Conservation (phyloP, 2,113 vertebrate species). For the Ibidorhyncha struthersii region DNA sequence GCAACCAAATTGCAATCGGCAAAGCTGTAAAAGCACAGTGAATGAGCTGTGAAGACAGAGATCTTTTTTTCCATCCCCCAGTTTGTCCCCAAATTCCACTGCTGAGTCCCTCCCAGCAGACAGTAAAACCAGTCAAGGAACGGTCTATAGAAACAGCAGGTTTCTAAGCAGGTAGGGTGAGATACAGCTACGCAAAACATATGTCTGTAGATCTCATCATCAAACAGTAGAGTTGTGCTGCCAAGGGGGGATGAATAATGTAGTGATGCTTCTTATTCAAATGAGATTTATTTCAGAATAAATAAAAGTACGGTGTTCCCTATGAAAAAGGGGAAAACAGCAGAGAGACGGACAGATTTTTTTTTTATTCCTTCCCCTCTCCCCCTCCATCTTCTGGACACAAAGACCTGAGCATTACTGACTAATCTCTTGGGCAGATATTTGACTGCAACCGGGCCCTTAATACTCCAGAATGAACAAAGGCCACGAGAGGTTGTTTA, state of each 20-base stretch:
- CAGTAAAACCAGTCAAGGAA: neutral
- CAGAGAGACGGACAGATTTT: neutral
- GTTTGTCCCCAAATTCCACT: neutral
- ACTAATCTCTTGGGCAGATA: neutral
- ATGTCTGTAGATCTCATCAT: neutral
- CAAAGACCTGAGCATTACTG: neutral
- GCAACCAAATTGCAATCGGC: neutral
- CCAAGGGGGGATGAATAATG: neutral
- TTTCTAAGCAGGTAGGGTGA: neutral
- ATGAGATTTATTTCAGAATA: neutral
- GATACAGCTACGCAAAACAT: neutral
- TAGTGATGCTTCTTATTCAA: neutral
- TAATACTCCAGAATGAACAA: neutral
- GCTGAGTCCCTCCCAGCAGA: neutral
- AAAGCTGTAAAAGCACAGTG: neutral
- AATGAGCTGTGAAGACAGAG: neutral
- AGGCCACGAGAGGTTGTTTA: neutral
- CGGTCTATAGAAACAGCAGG: neutral
- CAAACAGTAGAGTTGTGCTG: neutral
- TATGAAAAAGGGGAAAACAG: neutral
- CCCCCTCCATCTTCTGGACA: neutral
- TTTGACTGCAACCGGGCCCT: neutral
- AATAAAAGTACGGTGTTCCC: neutral
- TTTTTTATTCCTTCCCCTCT: neutral
- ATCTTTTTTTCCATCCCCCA: neutral